Evolutionary conservation across 2,797 vertebrate genomes (phyloP), one percentile per base, ranked within the genome.

Genomic region (Pteronotus mesoamericanus): DNA sequence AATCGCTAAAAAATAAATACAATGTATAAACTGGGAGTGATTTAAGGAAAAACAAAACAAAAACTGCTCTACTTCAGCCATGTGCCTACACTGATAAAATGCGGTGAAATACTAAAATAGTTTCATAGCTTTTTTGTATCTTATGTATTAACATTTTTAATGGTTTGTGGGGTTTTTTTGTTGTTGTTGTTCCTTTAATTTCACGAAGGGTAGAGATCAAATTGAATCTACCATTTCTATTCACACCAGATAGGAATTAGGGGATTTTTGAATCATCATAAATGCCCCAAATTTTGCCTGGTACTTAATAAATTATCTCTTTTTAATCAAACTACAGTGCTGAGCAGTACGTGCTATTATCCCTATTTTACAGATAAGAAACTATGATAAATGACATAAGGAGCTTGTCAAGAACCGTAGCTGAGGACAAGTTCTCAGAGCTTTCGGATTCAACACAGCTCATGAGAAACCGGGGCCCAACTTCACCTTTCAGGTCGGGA

Each of bases 1-100:
- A 68, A 89, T 61, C 77, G 72, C 75, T 71, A 42, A 94, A 82
- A 86, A 61, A n/a, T 37, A 80, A 55, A 75, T 26, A 77, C 4
- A 82, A 4, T 11, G 26, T 68, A 34, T 18, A 79, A 72, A 2
- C 11, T 44, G 32, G 2, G 32, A 87, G 46, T 32, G 75, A 77
- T 59, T 91, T 22, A 53, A 59, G 57, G n/a, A n/a, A 32, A 19
- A 75, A 66, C 68, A 11, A 66, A 61, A 29, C 32, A 53, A n/a
- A 26, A 32, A n/a, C 19, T 82, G 34, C 6, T 75, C 19, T 14
- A 39, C 3, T 84, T 87, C 18, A 89, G 37, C 16, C 15, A n/a
- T 3, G 0, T 24, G 18, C 72, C 16, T 55, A 2, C 10, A 34
- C 18, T 39, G 83, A 90, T 48, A 90, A 79, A 86, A 86, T 32